Conservation (phyloP, 2,113 vertebrate species). For the Progne subis region DNA sequence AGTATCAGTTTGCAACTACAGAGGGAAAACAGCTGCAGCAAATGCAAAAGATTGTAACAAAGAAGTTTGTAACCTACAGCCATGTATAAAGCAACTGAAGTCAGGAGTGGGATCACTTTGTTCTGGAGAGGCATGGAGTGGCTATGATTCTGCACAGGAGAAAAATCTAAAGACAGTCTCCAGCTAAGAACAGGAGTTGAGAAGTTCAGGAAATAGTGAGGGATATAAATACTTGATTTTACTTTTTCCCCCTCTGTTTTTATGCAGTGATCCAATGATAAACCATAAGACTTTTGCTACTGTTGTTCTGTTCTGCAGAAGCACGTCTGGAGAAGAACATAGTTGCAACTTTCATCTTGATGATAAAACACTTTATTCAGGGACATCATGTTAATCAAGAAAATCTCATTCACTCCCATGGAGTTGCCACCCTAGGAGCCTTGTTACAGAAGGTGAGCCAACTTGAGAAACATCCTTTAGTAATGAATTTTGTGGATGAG, state of each 20-base stretch:
- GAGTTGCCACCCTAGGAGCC: conserved; percentile 84
- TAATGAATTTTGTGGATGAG: background rate
- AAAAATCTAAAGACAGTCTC: background rate
- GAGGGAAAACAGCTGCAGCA: background rate
- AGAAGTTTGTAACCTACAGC: background rate
- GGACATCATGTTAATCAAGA: conserved; percentile 94
- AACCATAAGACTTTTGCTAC: background rate
- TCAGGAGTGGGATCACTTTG: background rate
- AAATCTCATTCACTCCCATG: conserved; percentile 88
- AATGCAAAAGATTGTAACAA: background rate
- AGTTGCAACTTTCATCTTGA: conserved; percentile 91
- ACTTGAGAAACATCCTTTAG: background rate
- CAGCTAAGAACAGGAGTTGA: background rate
- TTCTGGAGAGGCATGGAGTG: background rate
- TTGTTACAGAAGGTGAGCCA: conserved; percentile 90
- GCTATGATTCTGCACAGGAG: background rate
- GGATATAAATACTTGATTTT: background rate
- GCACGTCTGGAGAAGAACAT: conserved; percentile 93
- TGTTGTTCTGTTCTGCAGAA: conserved; percentile 77
- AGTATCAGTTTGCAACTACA: background rate
- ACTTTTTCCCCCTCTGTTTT: background rate
- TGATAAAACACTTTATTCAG: conserved; percentile 94
- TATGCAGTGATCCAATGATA: background rate
- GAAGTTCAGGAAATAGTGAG: background rate
- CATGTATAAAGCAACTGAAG: background rate